A percentile compares a stretch with the other conserved stretches of the same genome.
These are phyloP conservation scores for Ornithorhynchus anatinus DNA, from an alignment of 2,113 vertebrate species.

Conservation along the genomic window DNA sequence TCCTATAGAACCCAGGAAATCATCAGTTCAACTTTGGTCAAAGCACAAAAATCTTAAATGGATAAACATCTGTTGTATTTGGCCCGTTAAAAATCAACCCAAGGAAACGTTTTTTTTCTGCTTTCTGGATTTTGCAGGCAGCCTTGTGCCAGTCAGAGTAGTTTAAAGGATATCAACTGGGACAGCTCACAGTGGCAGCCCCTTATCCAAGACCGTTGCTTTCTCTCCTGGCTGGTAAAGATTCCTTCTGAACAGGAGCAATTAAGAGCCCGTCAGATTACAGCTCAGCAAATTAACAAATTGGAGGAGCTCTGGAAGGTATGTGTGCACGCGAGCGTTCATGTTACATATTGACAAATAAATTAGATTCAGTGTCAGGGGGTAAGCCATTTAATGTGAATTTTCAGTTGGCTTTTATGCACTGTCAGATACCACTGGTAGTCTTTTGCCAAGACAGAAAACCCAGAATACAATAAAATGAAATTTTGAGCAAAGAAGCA, in stretches of 20 bases:
- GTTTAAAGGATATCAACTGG: conserved; percentile 99
- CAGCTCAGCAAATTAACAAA: conserved; percentile 97
- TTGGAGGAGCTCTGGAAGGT: conserved; percentile 99
- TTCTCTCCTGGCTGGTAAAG: conserved; percentile 98
- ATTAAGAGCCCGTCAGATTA: conserved; percentile 93
- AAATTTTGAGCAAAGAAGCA: too few relatives aligned
- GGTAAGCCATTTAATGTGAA: too few relatives aligned
- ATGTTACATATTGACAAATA: too few relatives aligned
- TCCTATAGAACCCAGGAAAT: not conserved
- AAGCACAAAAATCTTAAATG: not conserved
- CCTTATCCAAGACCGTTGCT: conserved; percentile 97
- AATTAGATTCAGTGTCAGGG: too few relatives aligned
- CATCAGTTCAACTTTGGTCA: not conserved
- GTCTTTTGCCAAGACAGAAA: too few relatives aligned
- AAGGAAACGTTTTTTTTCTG: not conserved
- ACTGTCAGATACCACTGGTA: too few relatives aligned
- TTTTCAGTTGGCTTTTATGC: too few relatives aligned
- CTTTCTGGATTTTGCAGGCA: conserved; percentile 75
- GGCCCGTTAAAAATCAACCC: too few relatives aligned
- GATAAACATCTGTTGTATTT: too few relatives aligned
- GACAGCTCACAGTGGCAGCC: conserved; percentile 99
- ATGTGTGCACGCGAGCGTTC: too few relatives aligned
- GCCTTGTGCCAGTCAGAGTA: conserved; percentile 98
- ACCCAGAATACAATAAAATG: too few relatives aligned
- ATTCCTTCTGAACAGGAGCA: conserved; percentile 98